Base-by-base conservation (phyloP, 2,888 invertebrate genomes). In the Ornithoptera priamus region DNA sequence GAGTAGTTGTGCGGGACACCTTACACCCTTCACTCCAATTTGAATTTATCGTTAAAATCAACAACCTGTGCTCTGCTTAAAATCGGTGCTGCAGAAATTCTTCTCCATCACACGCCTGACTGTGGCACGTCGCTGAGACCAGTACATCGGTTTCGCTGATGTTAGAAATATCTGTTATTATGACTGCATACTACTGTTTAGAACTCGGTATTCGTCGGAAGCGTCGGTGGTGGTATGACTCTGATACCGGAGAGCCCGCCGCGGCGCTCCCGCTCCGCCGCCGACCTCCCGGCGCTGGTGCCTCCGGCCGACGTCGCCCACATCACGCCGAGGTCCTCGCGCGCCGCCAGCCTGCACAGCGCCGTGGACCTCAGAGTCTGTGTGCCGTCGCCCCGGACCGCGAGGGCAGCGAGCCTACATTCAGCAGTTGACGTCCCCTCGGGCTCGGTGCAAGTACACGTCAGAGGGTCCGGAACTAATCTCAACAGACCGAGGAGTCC, bases 121-220 rank as follows among this genome's bases (percentile, higher is more conserved):
- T 30, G 30, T 3, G 30, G 3, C 30, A 30, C 30, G 30, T 30
- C 4, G 30, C 30, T 30, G 30, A 30, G 22, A 22, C 1, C 22
- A n/a, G 22, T 22, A 22, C 22, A 22, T 22, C 22, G 1, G 22
- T 22, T 22, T 22, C 22, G 22, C 22, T 22, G 0, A 22, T 22
- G 22, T 22, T 22, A 22, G 0, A 22, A 22, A 22, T 22, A 1
- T 22, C 22, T 22, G 22, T 22, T 22, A 1, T 22, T 22, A 22
- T 39, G 8, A 7, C 10, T 15, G 53, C n/a, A 53, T 17, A 18
- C 53, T 17, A 53, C 53, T 18, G 1, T 70, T 83, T 81, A 97
- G 90, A 97, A 97, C 88, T 97, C 97, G 5, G 97, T 97, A 20
- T 97, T 97, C 89, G 97, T 97, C 50, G 96, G 96, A 71, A 94